Evolutionary conservation across 2,797 vertebrate species (phyloP).

Genomic region (Schizopygopsis malacanthus): DNA sequence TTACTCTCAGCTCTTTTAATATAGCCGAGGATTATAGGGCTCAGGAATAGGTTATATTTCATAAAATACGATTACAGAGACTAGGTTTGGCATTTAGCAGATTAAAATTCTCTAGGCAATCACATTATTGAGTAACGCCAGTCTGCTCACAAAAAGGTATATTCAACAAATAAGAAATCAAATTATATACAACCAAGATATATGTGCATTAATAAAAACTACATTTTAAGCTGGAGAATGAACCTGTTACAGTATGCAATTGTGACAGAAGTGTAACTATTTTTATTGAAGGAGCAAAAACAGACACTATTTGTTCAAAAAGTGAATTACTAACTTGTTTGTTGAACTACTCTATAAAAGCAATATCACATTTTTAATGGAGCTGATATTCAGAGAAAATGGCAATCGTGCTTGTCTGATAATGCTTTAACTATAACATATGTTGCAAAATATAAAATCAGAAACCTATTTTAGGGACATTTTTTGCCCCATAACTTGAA

Average conservation of each 20-base stretch:
- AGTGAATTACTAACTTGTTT: neutral
- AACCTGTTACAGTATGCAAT: neutral
- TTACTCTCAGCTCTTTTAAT: constrained; percentile 35
- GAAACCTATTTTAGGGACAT: too few species aligned
- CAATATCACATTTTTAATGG: neutral
- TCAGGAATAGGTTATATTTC: constrained; percentile 40
- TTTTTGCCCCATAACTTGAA: too few species aligned
- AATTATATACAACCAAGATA: neutral
- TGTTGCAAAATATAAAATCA: too few species aligned
- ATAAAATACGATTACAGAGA: constrained; percentile 35
- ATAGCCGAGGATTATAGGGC: constrained; percentile 20
- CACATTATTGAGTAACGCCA: constrained; percentile 1
- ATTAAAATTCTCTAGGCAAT: constrained; percentile 31
- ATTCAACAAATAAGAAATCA: neutral
- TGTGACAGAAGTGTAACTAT: neutral
- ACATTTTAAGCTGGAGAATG: neutral
- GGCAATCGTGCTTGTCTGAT: too few species aligned
- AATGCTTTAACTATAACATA: too few species aligned
- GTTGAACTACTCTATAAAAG: neutral
- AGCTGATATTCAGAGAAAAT: too few species aligned
- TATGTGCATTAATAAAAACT: neutral
- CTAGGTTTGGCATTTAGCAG: constrained; percentile 41
- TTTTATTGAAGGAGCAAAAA: neutral
- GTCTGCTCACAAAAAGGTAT: constrained; percentile 3
- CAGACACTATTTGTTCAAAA: neutral